Evolutionary conservation across 2,888 invertebrate species (phyloP).

Genomic region (Lissocephala sabroskyi): DNA sequence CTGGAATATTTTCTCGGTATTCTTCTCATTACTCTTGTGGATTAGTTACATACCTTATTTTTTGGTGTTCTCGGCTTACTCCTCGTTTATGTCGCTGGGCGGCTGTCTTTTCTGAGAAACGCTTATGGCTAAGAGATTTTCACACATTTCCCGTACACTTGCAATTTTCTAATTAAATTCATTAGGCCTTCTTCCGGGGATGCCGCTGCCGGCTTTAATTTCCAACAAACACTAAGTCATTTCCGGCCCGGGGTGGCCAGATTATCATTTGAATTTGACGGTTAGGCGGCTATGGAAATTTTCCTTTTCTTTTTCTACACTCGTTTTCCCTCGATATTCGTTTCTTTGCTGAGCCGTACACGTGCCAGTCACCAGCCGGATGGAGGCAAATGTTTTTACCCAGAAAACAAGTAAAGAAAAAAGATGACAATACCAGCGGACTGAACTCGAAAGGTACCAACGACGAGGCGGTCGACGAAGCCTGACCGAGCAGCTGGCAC

Average conservation of each 20-base stretch:
- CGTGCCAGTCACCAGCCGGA: slow-evolving; percentile 25
- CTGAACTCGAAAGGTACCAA: no score
- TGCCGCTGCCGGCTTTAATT: slow-evolving; percentile 40
- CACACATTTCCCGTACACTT: slow-evolving; percentile 35
- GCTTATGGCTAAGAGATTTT: background rate
- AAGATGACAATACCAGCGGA: no score
- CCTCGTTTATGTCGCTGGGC: slow-evolving; percentile 8
- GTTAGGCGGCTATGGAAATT: slow-evolving; percentile 30
- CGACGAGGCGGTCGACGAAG: no score
- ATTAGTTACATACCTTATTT: no score
- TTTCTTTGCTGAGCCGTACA: slow-evolving; percentile 11
- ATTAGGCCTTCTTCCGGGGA: slow-evolving; percentile 44
- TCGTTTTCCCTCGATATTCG: background rate
- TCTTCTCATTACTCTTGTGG: no score
- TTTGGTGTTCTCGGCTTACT: no score
- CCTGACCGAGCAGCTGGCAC: slow-evolving; percentile 35
- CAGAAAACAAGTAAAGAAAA: no score
- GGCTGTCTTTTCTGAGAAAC: background rate
- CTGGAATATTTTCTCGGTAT: no score
- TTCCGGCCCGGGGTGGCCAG: slow-evolving; percentile 52
- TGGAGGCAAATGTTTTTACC: no score
- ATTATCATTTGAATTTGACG: slow-evolving; percentile 57
- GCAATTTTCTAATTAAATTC: slow-evolving; percentile 58
- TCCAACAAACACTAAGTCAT: slow-evolving; percentile 58
- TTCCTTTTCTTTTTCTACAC: slow-evolving; percentile 1